Base-by-base conservation (phyloP, 2,113 vertebrate species). In the Syngnathus floridae region DNA sequence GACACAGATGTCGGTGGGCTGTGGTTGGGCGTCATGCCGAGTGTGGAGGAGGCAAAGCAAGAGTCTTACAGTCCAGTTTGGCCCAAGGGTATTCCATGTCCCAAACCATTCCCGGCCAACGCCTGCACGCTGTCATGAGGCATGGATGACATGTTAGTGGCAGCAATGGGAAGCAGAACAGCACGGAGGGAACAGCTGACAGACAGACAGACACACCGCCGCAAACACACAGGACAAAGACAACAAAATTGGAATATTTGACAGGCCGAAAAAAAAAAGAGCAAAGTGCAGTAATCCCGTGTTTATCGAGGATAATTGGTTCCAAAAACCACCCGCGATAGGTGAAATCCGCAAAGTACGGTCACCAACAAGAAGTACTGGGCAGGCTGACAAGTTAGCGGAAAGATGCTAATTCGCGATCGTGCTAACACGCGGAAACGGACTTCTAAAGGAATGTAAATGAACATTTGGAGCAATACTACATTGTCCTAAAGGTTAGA, bases 81-180 rank as follows among this genome's bases (percentile, higher is more conserved):
- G 86, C 76, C 89, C 84, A 88, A 84, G 79, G 89, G 84, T 86
- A 81, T 35, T 83, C 67, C 71, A 84, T 77, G 84, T 90, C 85
- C 82, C 87, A 88, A 86, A 66, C 80, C 86, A 87, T 88, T 81
- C 85, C 83, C 63, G 84, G 83, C 87, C 89, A 90, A 84, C 88
- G 89, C 73, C 82, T 84, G 75, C 82, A 83, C 82, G 74, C 75
- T 86, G 80, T 78, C 35, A 69, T 86, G 90, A 82, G 85, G 75
- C 37, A 76, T 88, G 90, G 84, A 83, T 91, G 89, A 91, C 82
- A 91, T 89, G 89, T 90, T 90, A 90, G 88, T 83, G 86, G 84
- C 71, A 85, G 83, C 70, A 80, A 83, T 82, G 84, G 73, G 52
- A 81, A 79, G 76, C 76, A 72, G 75, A 80, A 69, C 76, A 79